Evolutionary conservation across 2,113 vertebrate genomes (phyloP).

Genomic region (Heterotis niloticus): DNA sequence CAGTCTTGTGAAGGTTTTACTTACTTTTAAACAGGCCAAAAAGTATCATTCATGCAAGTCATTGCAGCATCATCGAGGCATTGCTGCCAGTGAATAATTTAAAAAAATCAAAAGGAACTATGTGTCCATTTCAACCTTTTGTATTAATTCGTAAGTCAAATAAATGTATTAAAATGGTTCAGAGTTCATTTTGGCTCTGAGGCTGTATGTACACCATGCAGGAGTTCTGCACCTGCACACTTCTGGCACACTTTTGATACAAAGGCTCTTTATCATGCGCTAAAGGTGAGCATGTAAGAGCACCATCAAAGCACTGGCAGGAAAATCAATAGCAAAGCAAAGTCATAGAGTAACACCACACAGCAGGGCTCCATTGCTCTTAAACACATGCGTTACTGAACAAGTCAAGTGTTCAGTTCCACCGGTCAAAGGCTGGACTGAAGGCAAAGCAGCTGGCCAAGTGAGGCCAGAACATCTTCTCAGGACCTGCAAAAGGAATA

Average conservation of each 20-base stretch:
- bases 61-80: too few species aligned
- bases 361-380: not conserved
- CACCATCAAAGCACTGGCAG: not conserved
- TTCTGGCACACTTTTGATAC: not conserved
- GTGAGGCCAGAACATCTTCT: not conserved
- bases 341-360: too few species aligned
- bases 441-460: not conserved
- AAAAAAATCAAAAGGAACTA: not conserved
- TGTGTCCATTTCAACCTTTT: not conserved
- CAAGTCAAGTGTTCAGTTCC: not conserved
- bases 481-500: not conserved
- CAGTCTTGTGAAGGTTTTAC: too few species aligned
- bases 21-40: too few species aligned
- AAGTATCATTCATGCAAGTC: too few species aligned
- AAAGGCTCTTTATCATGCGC: not conserved
- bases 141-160: not conserved
- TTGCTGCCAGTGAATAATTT: not conserved
- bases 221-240: not conserved
- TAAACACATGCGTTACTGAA: not conserved
- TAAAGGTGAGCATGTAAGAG: not conserved
- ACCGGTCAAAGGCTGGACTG: not conserved
- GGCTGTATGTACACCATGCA: not conserved
- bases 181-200: not conserved
- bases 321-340: not conserved
- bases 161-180: not conserved